Conservation (phyloP, 1,140 invertebrate genomes). For the Panulirus ornatus region DNA sequence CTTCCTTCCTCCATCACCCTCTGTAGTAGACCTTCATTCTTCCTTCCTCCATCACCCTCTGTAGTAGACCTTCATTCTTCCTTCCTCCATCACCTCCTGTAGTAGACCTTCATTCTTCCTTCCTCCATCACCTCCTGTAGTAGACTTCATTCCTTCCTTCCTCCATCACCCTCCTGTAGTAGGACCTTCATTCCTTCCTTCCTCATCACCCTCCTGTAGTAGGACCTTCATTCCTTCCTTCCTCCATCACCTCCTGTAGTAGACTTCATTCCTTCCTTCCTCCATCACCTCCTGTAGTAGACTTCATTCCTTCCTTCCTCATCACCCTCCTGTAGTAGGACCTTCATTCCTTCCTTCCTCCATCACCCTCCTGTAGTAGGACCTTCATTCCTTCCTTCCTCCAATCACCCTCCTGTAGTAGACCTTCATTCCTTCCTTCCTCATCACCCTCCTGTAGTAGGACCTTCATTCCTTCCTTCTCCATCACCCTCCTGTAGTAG, state of each 20-base stretch:
- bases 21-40: neutral
- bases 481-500: no score
- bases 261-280: neutral
- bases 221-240: neutral
- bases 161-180: neutral
- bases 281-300: neutral
- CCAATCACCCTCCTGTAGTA: no score
- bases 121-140: no score
- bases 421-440: no score
- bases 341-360: neutral
- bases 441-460: no score
- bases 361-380: neutral
- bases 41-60: neutral
- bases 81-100: neutral
- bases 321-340: neutral
- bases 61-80: no score
- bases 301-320: neutral
- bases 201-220: neutral
- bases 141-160: no score
- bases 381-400: no score
- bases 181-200: neutral
- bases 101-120: no score
- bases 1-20: neutral
- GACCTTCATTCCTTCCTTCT: neutral
- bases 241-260: neutral